These are phyloP conservation scores for Achatina immaculata DNA, from an alignment of 1,140 invertebrate genomes.

Conservation along the genomic window DNA sequence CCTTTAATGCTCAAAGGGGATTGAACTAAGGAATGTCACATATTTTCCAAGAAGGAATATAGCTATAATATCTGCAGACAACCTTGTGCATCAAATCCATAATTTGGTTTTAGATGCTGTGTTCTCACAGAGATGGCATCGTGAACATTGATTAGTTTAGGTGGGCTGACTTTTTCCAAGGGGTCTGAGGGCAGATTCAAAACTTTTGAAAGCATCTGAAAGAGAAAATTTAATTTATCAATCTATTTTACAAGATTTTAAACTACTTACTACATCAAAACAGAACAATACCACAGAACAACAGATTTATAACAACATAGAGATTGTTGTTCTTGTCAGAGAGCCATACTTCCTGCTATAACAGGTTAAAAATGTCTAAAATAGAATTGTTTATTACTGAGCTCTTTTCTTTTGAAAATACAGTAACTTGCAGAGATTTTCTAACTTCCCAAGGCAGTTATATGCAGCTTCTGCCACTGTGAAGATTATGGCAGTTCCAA, in stretches of 20 bases:
- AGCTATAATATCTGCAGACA: too few species aligned
- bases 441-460: too few species aligned
- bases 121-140: constrained; percentile 63
- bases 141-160: constrained; percentile 62
- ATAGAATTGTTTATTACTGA: too few species aligned
- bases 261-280: constrained; percentile 13
- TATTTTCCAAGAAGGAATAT: too few species aligned
- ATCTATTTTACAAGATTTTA: background rate
- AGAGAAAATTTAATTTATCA: background rate
- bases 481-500: too few species aligned
- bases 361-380: too few species aligned
- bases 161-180: constrained; percentile 48
- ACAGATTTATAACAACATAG: background rate
- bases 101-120: constrained; percentile 60
- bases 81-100: constrained; percentile 66
- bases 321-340: too few species aligned
- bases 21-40: too few species aligned
- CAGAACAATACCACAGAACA: background rate
- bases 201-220: constrained; percentile 55
- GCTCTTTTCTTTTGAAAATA: too few species aligned
- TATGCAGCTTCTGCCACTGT: too few species aligned
- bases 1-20: background rate
- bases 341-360: too few species aligned
- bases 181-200: constrained; percentile 55
- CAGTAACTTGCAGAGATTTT: too few species aligned